Evolutionary conservation across 2,113 vertebrate genomes (phyloP).

Genomic region (Eonycteris spelaea): DNA sequence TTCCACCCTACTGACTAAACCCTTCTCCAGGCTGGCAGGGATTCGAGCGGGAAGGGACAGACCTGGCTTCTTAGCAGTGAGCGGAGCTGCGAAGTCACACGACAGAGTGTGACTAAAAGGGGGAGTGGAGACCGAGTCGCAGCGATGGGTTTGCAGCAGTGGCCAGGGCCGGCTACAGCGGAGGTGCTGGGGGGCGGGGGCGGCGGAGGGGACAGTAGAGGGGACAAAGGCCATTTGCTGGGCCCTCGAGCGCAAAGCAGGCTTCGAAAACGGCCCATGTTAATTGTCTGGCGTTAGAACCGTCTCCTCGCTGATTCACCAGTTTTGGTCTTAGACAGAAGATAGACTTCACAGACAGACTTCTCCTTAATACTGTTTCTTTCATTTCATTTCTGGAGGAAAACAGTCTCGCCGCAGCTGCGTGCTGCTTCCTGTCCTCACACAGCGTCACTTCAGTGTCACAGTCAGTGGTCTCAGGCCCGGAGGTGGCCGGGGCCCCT

Average conservation of each 20-base stretch:
- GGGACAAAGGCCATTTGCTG: background rate
- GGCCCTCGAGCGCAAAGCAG: background rate
- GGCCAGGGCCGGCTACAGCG: too few species aligned
- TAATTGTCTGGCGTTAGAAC: background rate
- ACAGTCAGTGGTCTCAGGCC: background rate
- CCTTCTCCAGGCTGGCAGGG: background rate
- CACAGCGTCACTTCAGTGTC: background rate
- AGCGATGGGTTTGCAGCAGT: background rate
- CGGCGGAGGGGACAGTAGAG: too few species aligned
- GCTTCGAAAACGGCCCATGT: background rate
- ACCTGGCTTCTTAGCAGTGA: background rate
- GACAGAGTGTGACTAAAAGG: background rate
- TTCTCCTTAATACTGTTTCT: background rate
- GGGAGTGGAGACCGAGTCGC: background rate
- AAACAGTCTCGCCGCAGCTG: background rate
- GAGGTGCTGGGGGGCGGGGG: rapidly evolving
- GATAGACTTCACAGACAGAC: background rate
- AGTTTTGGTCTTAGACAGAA: background rate
- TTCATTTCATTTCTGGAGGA: background rate
- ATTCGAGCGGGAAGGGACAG: background rate
- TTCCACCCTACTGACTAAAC: background rate
- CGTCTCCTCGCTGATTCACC: background rate
- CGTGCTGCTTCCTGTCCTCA: background rate
- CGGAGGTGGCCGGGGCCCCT: background rate
- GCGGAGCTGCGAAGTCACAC: background rate